phyloP scores from a whole-genome alignment of 2,797 vertebrate species.

The Enteromius anoplus region DNA sequence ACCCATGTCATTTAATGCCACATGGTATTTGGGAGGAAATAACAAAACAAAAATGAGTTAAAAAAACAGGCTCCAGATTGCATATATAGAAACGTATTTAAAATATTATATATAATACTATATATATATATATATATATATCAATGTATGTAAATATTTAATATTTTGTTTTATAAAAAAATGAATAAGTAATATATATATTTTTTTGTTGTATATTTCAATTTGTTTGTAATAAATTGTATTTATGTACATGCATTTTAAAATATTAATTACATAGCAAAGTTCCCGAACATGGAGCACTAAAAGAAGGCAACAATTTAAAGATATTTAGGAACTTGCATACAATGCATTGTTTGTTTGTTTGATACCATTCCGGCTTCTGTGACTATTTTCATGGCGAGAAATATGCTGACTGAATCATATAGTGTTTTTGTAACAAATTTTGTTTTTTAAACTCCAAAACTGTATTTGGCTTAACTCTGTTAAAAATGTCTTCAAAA shows the following conservation, averaged over 20 bases:
- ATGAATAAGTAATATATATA: neutral
- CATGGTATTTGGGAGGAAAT: neutral
- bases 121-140: too few species aligned
- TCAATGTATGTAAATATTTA: neutral
- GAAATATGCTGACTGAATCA: neutral
- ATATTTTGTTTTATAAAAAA: neutral
- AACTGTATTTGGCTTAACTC: too few species aligned
- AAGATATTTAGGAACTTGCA: neutral
- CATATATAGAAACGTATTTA: neutral
- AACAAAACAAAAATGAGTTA: neutral
- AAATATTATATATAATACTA: neutral
- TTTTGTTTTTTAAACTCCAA: neutral
- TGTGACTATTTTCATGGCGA: neutral
- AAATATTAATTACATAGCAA: neutral
- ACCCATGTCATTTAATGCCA: neutral
- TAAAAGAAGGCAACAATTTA: neutral
- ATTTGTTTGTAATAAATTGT: neutral
- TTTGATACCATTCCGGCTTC: neutral
- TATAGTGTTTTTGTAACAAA: neutral
- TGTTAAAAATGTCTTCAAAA: too few species aligned
- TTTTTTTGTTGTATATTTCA: neutral
- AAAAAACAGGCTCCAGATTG: neutral
- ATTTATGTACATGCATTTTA: neutral
- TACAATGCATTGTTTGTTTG: neutral
- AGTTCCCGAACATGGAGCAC: neutral